Conservation (phyloP, 2,113 vertebrate species). For the Corythoichthys intestinalis region DNA sequence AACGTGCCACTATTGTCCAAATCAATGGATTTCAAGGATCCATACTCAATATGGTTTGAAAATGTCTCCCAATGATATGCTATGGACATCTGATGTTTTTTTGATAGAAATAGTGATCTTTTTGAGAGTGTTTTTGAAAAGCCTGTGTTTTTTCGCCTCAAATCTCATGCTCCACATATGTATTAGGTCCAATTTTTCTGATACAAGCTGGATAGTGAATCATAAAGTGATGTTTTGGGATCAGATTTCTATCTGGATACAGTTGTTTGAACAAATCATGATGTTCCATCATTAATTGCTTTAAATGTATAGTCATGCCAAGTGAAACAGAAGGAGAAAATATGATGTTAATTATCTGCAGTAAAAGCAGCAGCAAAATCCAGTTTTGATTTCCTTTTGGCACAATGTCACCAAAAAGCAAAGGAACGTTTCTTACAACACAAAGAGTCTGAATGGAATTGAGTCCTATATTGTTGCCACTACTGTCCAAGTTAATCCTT, state of each 20-base stretch:
- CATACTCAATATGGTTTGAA: too few species aligned
- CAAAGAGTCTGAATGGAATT: conserved; percentile 32
- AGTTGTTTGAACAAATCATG: conserved; percentile 26
- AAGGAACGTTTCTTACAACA: conserved; percentile 32
- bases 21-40: too few species aligned
- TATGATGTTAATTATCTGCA: conserved; percentile 33
- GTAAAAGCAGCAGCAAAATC: conserved; percentile 18
- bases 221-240: too few species aligned
- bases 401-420: conserved; percentile 31
- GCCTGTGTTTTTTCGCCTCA: too few species aligned
- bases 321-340: conserved; percentile 22
- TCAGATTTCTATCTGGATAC: conserved; percentile 25
- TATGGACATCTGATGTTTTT: too few species aligned
- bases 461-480: conserved; percentile 23
- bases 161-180: too few species aligned
- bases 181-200: too few species aligned
- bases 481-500: conserved; percentile 28
- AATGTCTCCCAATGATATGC: too few species aligned
- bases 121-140: too few species aligned
- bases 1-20: too few species aligned
- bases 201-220: too few species aligned
- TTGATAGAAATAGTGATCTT: too few species aligned
- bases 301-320: conserved; percentile 31
- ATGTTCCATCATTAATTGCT: conserved; percentile 31
- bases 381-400: conserved; percentile 12